These are phyloP conservation scores for Bradypus variegatus DNA, from an alignment of 2,797 vertebrate species.

Conservation along the genomic window DNA sequence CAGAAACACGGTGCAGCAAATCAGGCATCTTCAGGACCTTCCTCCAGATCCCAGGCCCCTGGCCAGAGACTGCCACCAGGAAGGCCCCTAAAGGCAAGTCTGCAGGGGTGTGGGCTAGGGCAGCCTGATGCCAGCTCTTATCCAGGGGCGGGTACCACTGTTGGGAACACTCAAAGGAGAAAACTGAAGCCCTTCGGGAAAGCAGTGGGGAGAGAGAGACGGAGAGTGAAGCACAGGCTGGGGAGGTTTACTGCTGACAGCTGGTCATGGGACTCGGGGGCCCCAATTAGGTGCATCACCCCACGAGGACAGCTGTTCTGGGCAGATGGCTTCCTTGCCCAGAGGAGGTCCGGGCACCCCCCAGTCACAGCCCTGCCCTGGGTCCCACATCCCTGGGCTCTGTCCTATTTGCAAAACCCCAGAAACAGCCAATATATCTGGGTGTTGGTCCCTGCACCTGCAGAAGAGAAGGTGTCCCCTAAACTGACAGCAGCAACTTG, in stretches of 20 bases:
- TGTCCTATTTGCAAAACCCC: not conserved
- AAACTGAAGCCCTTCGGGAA: not conserved
- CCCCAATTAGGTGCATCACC: not conserved
- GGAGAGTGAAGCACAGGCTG: not conserved
- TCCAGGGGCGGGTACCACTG: too few relatives aligned
- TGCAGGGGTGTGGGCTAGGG: not conserved
- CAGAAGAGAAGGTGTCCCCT: not conserved
- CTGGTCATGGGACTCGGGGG: rapidly evolving
- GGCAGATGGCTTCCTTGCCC: not conserved
- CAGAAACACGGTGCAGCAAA: rapidly evolving
- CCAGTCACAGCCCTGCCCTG: not conserved
- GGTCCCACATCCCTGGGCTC: rapidly evolving
- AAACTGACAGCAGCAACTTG: rapidly evolving
- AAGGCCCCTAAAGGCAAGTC: too few relatives aligned
- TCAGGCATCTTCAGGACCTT: not conserved
- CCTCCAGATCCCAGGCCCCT: not conserved
- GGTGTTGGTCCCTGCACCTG: rapidly evolving
- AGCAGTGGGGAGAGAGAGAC: not conserved
- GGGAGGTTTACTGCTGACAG: too few relatives aligned
- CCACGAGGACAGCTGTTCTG: not conserved
- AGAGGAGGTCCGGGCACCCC: not conserved
- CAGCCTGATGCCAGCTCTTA: not conserved
- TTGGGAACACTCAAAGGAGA: not conserved
- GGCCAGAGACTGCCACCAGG: not conserved
- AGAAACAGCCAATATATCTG: not conserved